Percentiles rank a stretch among this genome's conserved stretches.
Conservation (phyloP, 1,140 invertebrate genomes). For the Ips nitidus region DNA sequence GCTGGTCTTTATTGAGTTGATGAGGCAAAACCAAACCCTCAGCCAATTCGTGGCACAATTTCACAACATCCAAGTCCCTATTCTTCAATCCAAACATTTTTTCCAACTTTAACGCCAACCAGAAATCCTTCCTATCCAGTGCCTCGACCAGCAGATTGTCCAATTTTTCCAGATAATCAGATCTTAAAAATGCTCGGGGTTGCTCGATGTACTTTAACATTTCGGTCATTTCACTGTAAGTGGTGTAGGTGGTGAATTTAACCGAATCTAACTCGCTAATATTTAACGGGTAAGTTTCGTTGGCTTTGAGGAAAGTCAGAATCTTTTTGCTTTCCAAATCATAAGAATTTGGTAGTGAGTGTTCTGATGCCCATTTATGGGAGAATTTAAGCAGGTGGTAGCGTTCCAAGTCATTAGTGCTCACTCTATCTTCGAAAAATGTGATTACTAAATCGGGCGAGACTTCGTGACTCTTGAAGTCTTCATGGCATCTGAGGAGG, state of each 20-base stretch:
- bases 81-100: conserved; percentile 54
- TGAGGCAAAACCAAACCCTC: conserved; percentile 52
- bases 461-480: conserved; percentile 59
- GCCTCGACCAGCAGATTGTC: conserved; percentile 23
- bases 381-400: conserved; percentile 59
- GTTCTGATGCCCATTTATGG: conserved; percentile 57
- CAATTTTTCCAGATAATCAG: conserved; percentile 30
- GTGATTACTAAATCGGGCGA: conserved; percentile 56
- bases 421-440: conserved; percentile 53
- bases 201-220: conserved; percentile 28
- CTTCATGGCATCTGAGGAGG: conserved; percentile 59
- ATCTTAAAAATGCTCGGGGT: conserved; percentile 6
- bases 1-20: conserved; percentile 49
- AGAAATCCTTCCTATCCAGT: conserved; percentile 39
- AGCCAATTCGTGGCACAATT: conserved; percentile 55
- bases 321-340: conserved; percentile 60
- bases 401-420: conserved; percentile 51
- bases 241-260: conserved; percentile 2
- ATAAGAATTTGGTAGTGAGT: conserved; percentile 52
- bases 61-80: conserved; percentile 54
- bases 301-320: conserved; percentile 46
- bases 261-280: not conserved
- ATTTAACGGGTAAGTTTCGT: conserved; percentile 14
- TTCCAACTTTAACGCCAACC: conserved; percentile 53
- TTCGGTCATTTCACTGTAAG: conserved; percentile 42